Percentiles rank a stretch among this genome's conserved stretches.
Conservation (phyloP, 1,140 invertebrate species). For the Leptinotarsa texana region DNA sequence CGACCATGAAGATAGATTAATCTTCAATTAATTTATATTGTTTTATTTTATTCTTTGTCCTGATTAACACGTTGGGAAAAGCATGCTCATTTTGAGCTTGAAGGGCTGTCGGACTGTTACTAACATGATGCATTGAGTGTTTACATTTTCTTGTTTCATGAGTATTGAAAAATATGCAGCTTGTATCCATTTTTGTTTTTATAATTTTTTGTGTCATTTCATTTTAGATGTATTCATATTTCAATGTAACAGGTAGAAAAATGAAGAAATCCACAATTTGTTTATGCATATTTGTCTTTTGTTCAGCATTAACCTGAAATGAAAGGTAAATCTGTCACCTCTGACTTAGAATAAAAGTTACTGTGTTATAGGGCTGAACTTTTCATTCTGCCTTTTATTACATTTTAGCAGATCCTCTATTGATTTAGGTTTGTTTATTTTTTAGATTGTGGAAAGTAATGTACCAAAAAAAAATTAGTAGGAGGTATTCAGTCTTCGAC, state of each 20-base stretch:
- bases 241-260: neutral
- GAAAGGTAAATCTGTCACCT: neutral
- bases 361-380: no score
- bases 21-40: no score
- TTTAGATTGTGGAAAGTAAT: no score
- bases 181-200: conserved; percentile 7
- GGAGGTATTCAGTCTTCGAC: no score
- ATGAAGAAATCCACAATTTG: neutral
- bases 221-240: conserved; percentile 16
- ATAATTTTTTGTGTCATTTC: conserved; percentile 14
- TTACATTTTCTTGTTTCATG: conserved; percentile 32
- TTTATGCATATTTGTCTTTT: neutral
- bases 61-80: conserved; percentile 24
- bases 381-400: no score
- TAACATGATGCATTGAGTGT: conserved; percentile 34
- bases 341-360: no score
- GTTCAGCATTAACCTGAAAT: neutral
- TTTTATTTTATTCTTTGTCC: neutral
- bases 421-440: no score
- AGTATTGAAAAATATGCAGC: conserved; percentile 1
- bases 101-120: conserved; percentile 38
- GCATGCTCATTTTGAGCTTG: conserved; percentile 39
- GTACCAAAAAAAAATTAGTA: no score
- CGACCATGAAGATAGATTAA: no score
- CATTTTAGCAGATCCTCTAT: no score